A percentile compares a stretch with the other conserved stretches of the same genome.
Conservation (phyloP, 2,888 invertebrate species). For the Ormyrus labotus region DNA sequence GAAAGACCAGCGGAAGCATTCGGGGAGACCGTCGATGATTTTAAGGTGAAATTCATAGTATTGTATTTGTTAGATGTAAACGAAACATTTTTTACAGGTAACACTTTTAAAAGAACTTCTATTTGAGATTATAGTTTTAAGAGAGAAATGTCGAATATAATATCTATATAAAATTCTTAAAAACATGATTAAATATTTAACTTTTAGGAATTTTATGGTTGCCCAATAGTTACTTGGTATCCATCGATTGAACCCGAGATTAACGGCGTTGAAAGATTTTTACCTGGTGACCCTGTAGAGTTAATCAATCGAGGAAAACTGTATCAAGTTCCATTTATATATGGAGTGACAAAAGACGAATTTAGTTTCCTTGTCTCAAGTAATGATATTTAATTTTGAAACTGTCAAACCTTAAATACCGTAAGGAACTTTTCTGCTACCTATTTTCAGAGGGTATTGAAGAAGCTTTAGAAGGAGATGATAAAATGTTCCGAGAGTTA, state of each 20-base stretch:
- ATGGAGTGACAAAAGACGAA: background rate
- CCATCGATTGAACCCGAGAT: slow-evolving; percentile 82
- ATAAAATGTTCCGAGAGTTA: slow-evolving; percentile 76
- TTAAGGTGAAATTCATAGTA: slow-evolving; percentile 53
- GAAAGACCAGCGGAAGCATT: slow-evolving; percentile 71
- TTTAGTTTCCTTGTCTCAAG: background rate
- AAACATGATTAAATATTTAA: background rate
- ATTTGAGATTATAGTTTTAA: background rate
- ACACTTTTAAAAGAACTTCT: background rate
- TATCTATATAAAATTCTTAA: background rate
- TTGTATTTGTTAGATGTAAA: background rate
- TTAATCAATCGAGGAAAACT: slow-evolving; percentile 69
- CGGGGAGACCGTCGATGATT: slow-evolving; percentile 54
- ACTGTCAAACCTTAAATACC: no score
- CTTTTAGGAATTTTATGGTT: slow-evolving; percentile 62
- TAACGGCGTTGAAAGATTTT: slow-evolving; percentile 80
- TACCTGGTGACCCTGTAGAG: slow-evolving; percentile 79
- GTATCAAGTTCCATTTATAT: no score
- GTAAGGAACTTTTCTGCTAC: no score
- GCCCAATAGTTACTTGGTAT: slow-evolving; percentile 80
- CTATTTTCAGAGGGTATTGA: background rate
- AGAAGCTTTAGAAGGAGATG: slow-evolving; percentile 28
- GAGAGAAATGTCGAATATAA: background rate
- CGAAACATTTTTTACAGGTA: background rate
- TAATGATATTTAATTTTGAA: background rate